A percentile compares a stretch with the other conserved stretches of the same genome.
These are phyloP conservation scores for Urocyon cinereoargenteus DNA, from an alignment of 2,797 vertebrate genomes.

Conservation along the genomic window DNA sequence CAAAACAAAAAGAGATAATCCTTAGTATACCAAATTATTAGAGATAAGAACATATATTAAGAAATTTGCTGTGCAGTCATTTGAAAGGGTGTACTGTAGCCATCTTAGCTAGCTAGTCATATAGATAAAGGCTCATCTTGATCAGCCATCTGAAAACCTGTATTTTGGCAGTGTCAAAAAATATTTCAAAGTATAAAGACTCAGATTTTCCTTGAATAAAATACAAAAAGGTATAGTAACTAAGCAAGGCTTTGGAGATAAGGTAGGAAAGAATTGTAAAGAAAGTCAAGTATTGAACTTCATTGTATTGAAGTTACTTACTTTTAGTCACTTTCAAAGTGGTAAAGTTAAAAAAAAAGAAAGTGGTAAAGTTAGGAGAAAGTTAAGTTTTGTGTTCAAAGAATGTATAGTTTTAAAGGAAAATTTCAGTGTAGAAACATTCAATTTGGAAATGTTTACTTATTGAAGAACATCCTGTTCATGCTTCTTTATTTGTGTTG, in stretches of 20 bases:
- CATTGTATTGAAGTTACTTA: background rate
- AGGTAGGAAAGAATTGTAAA: background rate
- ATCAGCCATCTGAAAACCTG: background rate
- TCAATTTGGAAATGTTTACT: background rate
- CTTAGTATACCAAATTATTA: background rate
- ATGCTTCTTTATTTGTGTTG: background rate
- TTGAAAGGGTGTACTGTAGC: background rate
- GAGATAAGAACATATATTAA: background rate
- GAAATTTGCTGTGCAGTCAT: background rate
- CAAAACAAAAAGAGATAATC: background rate
- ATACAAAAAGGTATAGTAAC: background rate
- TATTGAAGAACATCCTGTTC: background rate
- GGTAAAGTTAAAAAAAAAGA: no score
- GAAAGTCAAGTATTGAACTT: conserved; percentile 3
- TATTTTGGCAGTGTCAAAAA: conserved; percentile 22
- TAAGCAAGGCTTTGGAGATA: background rate
- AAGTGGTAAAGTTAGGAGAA: background rate
- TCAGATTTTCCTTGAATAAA: conserved; percentile 6
- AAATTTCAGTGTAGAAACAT: background rate
- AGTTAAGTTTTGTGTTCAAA: background rate
- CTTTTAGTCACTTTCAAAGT: background rate
- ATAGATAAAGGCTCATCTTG: background rate
- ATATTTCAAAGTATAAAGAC: background rate
- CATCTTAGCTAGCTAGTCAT: background rate
- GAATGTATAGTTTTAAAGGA: background rate